Conservation (phyloP, 2,113 vertebrate genomes). For the Cygnus atratus region DNA sequence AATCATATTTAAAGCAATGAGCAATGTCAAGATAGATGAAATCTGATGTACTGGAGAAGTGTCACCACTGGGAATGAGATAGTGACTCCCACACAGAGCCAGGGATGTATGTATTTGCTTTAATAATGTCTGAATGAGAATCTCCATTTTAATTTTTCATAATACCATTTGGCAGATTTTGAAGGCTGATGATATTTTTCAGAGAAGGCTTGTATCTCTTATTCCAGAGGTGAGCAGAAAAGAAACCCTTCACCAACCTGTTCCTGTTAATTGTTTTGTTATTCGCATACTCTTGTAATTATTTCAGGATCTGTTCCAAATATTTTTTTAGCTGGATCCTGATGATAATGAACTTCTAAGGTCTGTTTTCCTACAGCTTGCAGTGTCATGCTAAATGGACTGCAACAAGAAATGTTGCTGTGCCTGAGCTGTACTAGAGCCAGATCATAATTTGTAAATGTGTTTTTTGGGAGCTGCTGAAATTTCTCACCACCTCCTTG, state of each 20-base stretch:
- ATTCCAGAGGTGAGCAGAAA: neutral
- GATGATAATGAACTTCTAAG: conserved; percentile 1
- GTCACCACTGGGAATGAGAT: neutral
- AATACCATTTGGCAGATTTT: neutral
- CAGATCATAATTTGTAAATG: neutral
- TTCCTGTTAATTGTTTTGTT: conserved; percentile 8
- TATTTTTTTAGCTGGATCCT: conserved; percentile 19
- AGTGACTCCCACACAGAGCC: neutral
- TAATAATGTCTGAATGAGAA: conserved; percentile 49
- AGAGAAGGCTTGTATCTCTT: neutral
- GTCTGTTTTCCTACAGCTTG: conserved; percentile 14
- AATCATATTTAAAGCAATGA: conserved; percentile 50
- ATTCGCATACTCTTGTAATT: conserved; percentile 43
- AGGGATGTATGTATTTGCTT: conserved; percentile 44
- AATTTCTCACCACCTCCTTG: conserved; percentile 33
- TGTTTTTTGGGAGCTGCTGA: conserved; percentile 34
- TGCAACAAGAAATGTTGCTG: conserved; percentile 5
- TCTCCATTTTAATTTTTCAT: conserved; percentile 18
- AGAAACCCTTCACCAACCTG: neutral
- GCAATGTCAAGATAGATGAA: conserved; percentile 53
- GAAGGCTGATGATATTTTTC: neutral
- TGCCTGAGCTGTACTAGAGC: neutral
- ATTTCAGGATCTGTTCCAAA: conserved; percentile 47
- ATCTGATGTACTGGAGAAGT: neutral
- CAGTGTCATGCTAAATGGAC: conserved; percentile 16